These are phyloP conservation scores for Jordanella pulchra DNA, from an alignment of 2,797 vertebrate genomes.

Conservation along the genomic window DNA sequence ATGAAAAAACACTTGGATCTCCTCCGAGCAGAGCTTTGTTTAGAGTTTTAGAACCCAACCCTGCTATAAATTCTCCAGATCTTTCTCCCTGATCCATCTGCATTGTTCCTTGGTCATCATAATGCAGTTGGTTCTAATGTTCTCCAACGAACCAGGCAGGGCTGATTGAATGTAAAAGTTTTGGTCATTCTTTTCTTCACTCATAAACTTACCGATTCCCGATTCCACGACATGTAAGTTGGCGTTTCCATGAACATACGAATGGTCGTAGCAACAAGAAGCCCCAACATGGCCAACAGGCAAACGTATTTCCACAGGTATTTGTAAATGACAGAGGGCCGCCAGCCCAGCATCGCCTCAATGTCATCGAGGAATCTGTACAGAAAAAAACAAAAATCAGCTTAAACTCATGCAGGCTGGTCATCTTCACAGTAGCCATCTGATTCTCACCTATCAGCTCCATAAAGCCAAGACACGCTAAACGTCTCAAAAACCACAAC, in stretches of 20 bases:
- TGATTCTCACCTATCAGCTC: conserved; percentile 80
- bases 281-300: conserved; percentile 79
- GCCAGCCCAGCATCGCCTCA: conserved; percentile 74
- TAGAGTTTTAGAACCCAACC: too few relatives aligned
- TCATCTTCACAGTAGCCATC: background rate
- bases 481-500: conserved; percentile 83
- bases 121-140: too few relatives aligned
- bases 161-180: background rate
- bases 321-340: conserved; percentile 74
- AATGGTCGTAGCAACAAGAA: conserved; percentile 72
- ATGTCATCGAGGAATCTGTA: conserved; percentile 84
- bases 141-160: too few relatives aligned
- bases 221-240: conserved; percentile 82
- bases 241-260: conserved; percentile 66
- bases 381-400: background rate
- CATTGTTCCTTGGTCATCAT: too few relatives aligned
- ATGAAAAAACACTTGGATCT: too few relatives aligned
- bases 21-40: too few relatives aligned
- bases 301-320: conserved; percentile 85
- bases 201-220: conserved; percentile 66
- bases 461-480: conserved; percentile 85
- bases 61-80: background rate
- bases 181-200: background rate
- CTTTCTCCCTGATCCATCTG: too few relatives aligned
- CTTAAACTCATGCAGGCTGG: background rate